Evolutionary conservation across 2,888 invertebrate species (phyloP), one percentile per base, ranked within the genome.

Genomic region (Rhogogaster chlorosoma): DNA sequence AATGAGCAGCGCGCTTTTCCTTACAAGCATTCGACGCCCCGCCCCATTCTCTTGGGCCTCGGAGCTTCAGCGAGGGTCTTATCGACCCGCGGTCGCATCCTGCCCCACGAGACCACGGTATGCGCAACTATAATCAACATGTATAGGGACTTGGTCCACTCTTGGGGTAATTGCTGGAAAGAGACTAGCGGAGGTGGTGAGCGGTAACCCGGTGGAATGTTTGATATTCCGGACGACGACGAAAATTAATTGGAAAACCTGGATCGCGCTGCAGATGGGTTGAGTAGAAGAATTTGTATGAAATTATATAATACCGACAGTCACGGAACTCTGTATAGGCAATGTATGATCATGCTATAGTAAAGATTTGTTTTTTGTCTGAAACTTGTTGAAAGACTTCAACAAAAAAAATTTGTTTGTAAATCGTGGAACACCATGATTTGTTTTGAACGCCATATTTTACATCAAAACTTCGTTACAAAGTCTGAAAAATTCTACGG

Each of bases 21-120:
- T 7, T 22, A 26, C 53, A 18, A 53, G 29, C 49, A 9, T 77
- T 18, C 15, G 1, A 49, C 3, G 29, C n/a, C 42, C 77, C 53
- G 53, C 77, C 77, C 77, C 42, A 42, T 15, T 22, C 42, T 77
- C 53, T 77, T 49, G 18, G 77, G 22, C 53, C 77, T 49, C 77
- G 26, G 53, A 77, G 77, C n/a, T 49, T 32, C 18, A 7, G 29
- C 29, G 49, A 77, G 49, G 49, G 77, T 77, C 53, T 53, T 77
- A 77, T 77, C 77, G 77, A 77, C 53, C 77, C 9, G 29, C 53
- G 15, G 29, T 53, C 38, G n/a, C 9, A 32, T n/a, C 38, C 29
- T 36, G 45, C 29, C 49, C 10, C 49, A 9, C 32, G n/a, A 32
- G 18, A 45, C 49, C 53, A 15, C 77, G 45, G 49, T 49, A 49